Conservation (phyloP, 2,113 vertebrate species). For the Chamaea fasciata region DNA sequence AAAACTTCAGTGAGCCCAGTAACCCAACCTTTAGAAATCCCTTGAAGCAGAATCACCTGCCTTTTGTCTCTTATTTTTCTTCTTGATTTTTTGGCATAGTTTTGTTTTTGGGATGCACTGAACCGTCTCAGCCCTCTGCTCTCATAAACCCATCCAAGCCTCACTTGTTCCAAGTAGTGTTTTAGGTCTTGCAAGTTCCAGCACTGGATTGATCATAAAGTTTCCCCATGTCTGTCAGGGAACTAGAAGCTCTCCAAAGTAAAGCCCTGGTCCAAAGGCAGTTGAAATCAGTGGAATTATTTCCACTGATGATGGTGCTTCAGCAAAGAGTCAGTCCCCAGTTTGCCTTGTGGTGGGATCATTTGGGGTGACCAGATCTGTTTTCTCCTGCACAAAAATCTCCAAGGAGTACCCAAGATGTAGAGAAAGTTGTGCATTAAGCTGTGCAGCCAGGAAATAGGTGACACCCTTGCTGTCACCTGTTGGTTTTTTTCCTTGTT, state of each 20-base stretch:
- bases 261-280: not conserved
- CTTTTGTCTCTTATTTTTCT: not conserved
- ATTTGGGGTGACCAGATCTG: not conserved
- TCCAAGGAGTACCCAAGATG: not conserved
- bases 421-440: not conserved
- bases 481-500: not conserved
- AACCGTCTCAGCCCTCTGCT: not conserved
- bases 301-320: not conserved
- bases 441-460: not conserved
- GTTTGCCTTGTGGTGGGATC: not conserved
- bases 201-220: not conserved
- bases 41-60: not conserved
- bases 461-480: not conserved
- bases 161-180: accelerated
- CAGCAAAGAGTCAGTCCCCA: not conserved
- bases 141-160: not conserved
- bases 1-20: not conserved
- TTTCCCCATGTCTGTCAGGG: not conserved
- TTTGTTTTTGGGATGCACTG: not conserved
- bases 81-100: not conserved
- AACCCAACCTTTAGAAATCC: not conserved
- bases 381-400: not conserved
- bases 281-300: not conserved
- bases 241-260: not conserved
- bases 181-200: not conserved